Base-by-base conservation (phyloP, 2,888 invertebrate species). In the Orchestes rusci region DNA sequence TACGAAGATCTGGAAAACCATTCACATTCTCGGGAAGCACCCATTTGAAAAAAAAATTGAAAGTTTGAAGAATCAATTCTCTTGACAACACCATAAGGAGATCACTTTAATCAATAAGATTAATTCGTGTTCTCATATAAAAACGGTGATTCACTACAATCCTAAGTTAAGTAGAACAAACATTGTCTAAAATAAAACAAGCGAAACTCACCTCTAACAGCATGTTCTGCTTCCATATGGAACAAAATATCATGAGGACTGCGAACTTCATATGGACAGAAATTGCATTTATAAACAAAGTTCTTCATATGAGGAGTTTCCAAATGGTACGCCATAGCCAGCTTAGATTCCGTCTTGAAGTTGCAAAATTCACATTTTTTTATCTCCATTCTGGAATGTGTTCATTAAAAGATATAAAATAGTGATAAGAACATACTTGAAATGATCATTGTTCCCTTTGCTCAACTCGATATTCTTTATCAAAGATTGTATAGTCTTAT, bases 221-320 rank as follows among this genome's bases (percentile, higher is more conserved):
- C 84, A 66, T 95, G 95, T 60, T 87, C 83, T 0, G 84, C 82
- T 65, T 93, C 89, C 88, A 93, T 91, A 62, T 95, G 95, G 62
- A 82, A 86, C 16, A 89, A 72, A 56, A 93, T 92, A 62, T 90
- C 89, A 61, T 87, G 87, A 10, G 91, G 88, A 63, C 84, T 86
- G 50, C 86, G 77, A 39, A 89, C 59, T 47, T 63, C 63, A 38
- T 60, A 62, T 17, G 59, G 33, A 50, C 64, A 64, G 40, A 65
- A 65, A 48, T 65, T 65, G 70, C 93, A 94, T 62, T 80, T 82
- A 69, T 87, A 88, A 38, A 85, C 75, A 61, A 84, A 84, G 61
- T 88, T 88, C 55, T 84, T 84, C 84, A 91, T 86, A 63, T 93
- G 93, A 5, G 92, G 92, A 4, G 88, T 89, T 65, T 91, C 90